Conservation (phyloP, 2,113 vertebrate genomes). For the Bos taurus region ARS-UCD2.0 NC_037352.1:27904001-27904500, state of each 20-base stretch:
- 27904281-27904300: background rate
- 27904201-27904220: background rate
- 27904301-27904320: constrained; percentile 51
- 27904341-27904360: constrained; percentile 39
- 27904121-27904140: constrained; percentile 52
- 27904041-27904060: constrained; percentile 49
- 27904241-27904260: background rate
- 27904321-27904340: constrained; percentile 13
- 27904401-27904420: constrained; percentile 40
- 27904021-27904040: constrained; percentile 36
- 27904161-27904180: background rate
- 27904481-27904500: constrained; percentile 79
- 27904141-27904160: constrained; percentile 41
- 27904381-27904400: constrained; percentile 8
- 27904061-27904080: background rate
- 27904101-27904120: background rate
- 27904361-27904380: background rate
- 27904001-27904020: background rate
- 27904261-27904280: background rate
- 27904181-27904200: constrained; percentile 42
- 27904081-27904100: background rate
- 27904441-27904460: constrained; percentile 77
- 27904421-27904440: constrained; percentile 72
- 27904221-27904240: background rate
- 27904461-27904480: constrained; percentile 81